Conservation (phyloP, 2,888 invertebrate species). For the Muscina levida region DNA sequence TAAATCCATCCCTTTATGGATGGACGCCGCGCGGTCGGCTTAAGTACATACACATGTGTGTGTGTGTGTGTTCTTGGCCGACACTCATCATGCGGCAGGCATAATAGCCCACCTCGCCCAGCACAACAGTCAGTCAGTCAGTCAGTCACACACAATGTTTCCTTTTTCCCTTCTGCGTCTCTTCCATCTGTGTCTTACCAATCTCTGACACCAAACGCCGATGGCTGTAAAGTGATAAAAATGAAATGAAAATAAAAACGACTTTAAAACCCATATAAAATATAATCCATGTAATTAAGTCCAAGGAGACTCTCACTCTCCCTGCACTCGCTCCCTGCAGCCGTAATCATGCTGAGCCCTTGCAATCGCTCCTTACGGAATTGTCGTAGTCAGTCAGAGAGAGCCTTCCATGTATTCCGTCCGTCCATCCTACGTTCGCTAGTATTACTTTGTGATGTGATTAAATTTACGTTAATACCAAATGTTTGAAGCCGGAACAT, state of each 20-base stretch:
- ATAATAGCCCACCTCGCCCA: not conserved
- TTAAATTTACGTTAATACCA: constrained; percentile 31
- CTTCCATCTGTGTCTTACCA: no score
- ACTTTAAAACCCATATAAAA: constrained; percentile 72
- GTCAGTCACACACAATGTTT: no score
- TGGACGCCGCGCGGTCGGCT: not conserved
- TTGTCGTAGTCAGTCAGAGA: constrained; percentile 10
- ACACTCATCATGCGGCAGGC: not conserved
- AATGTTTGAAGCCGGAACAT: constrained; percentile 12
- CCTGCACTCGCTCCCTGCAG: not conserved
- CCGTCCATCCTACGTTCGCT: not conserved
- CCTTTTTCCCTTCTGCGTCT: no score
- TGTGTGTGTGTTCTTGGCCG: no score
- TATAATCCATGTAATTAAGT: constrained; percentile 76
- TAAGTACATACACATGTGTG: no score
- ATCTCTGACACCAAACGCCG: constrained; percentile 14
- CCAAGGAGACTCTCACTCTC: constrained; percentile 69
- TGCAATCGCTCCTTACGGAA: no score
- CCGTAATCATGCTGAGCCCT: constrained; percentile 23
- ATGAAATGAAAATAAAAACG: constrained; percentile 64
- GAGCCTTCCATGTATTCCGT: not conserved
- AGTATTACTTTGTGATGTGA: constrained; percentile 8
- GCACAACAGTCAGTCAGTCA: no score
- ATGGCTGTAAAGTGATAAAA: constrained; percentile 21
- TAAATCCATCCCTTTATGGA: constrained; percentile 18